Base-by-base conservation (phyloP, 2,888 invertebrate species). In the Drosophila merina region DNA sequence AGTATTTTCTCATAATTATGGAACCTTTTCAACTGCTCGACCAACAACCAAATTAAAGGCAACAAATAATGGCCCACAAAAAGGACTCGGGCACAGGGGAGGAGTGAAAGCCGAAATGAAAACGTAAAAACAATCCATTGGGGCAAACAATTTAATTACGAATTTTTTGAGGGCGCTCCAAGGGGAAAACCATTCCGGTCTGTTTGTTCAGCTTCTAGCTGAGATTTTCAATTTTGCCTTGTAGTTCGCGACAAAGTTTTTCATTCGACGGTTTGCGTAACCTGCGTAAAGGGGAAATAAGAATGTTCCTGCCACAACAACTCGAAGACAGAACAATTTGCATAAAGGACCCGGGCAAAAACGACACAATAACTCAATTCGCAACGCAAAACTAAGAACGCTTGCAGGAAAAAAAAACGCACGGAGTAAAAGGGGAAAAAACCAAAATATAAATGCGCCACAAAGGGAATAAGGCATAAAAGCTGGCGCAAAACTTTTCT, bases 281-380 rank as follows among this genome's bases (percentile, higher is more conserved):
- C 64, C 64, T 66, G 69, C 68, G 56, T 25, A 30, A 51, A 55
- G 57, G 44, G 42, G 31, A 28, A 42, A 51, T 51, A 51, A 51
- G 31, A 50, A 50, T 51, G 50, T 36, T 31, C 31, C 20, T 14
- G 33, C 40, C 40, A 71, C 75, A 86, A 71, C 76, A 82, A 68
- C 50, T 56, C 38, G 52, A 78, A 57, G 55, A 66, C 14, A 59
- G 47, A 56, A 49, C 40, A 55, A 69, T 69, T 72, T 69, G 72
- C 69, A 59, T 57, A 67, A 67, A 56, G 52, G 45, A 57, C 66
- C 60, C 14, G 31, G 20, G 48, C 57, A 63, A 66, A 73, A 64
- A 72, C 56, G 57, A 70, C 81, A 80, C 78, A 78, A 88, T 84
- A 86, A 84, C 84, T 84, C 85, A 86, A 88, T 84, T 84, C 81